phyloP scores from a whole-genome alignment of 2,113 vertebrate genomes.

The Gobius niger region DNA sequence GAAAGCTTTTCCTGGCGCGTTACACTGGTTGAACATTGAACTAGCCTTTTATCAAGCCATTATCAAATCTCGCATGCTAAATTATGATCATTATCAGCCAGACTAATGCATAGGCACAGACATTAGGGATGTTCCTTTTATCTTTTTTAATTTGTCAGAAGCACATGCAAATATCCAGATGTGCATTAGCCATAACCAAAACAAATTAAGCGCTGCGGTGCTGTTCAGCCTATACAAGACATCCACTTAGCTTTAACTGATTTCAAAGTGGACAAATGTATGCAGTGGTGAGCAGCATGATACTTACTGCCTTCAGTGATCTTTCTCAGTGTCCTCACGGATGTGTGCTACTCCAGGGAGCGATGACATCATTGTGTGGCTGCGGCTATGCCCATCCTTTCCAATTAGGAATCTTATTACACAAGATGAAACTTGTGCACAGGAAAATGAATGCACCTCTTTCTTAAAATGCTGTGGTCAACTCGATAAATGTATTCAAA shows the following conservation, averaged over 20 bases:
- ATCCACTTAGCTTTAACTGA: constrained; percentile 2
- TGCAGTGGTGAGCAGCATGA: constrained; percentile 21
- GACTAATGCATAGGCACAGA: constrained; percentile 28
- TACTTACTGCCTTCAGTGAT: constrained; percentile 35
- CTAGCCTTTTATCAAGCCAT: constrained; percentile 42
- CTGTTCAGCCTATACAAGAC: constrained; percentile 13
- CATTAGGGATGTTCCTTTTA: constrained; percentile 28
- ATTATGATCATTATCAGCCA: constrained; percentile 26
- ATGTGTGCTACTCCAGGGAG: constrained; percentile 34
- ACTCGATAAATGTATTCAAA: background rate
- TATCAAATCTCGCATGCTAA: constrained; percentile 29
- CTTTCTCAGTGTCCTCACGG: constrained; percentile 38
- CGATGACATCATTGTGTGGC: constrained; percentile 43
- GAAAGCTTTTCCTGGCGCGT: constrained; percentile 11
- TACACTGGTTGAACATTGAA: constrained; percentile 30
- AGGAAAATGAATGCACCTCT: background rate
- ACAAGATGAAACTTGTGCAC: background rate
- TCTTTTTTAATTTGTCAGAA: constrained; percentile 32
- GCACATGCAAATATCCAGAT: constrained; percentile 32
- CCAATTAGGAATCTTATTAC: constrained; percentile 14
- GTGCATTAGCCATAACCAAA: constrained; percentile 33
- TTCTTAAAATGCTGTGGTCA: background rate
- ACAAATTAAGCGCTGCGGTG: constrained; percentile 6
- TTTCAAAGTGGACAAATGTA: constrained; percentile 10
- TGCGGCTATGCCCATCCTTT: constrained; percentile 27